Evolutionary conservation across 2,113 vertebrate species (phyloP), one percentile per base, ranked within the genome.

Genomic region (Anoplopoma fimbria): DNA sequence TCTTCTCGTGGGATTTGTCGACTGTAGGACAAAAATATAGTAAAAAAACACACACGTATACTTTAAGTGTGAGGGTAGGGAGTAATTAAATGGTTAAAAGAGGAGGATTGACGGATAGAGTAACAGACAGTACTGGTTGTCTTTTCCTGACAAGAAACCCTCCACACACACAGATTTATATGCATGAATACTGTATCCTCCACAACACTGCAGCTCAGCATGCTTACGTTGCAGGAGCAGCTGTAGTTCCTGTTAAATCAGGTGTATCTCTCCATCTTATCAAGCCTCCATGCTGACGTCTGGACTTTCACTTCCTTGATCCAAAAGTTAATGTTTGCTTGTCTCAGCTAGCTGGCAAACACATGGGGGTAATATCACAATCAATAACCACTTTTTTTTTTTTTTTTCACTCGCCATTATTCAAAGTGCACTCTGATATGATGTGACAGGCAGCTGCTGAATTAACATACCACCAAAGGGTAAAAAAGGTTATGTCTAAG

Each of bases 261-360:
- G 55, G 57, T 71, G 25, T 5, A 42, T 64, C 51, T 64, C 51
- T 58, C 64, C 5, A 1, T 74, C 7, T 10, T 34, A 47, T 69
- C 36, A 7, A 19, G 12, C 57, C 51, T 63, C 25, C 14, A 1
- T 75, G 69, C 76, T 88, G 81, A 81, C 14, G 51, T 60, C 53
- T 31, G 57, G 23, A 69, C 61, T 82, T 81, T 89, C 53, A n/a
- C 67, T 81, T 83, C 51, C 55, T 64, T 38, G 23, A 70, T 73
- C 23, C 25, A 47, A 78, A 51, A 51, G 60, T 68, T 77, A 62
- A 65, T 67, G 68, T 81, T 81, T 88, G 53, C 76, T 51, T 62
- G 34, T 47, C 45, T 82, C 75, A 67, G 78, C 74, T 69, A n/a
- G 47, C 38, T 72, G 80, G 40, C 53, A 29, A 63, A 49, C 21